These are phyloP conservation scores for Tinea trinotella DNA, from an alignment of 2,888 invertebrate species.

Conservation along the genomic window DNA sequence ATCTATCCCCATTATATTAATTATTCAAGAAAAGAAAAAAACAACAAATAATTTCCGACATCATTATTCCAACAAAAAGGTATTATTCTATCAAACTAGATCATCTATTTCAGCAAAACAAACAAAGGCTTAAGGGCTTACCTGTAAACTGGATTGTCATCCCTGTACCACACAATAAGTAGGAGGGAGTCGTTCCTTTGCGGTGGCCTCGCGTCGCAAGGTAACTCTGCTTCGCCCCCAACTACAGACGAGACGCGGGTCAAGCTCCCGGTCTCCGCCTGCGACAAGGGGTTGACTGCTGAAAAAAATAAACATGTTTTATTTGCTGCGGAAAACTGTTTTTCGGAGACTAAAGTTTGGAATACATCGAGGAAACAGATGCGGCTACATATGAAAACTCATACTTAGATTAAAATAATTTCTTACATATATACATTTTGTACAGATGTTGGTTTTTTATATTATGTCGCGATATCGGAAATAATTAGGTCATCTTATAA, in stretches of 20 bases:
- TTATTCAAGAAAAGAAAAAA: too few species aligned
- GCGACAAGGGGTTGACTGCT: constrained; percentile 41
- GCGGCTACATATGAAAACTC: too few species aligned
- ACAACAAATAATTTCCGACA: not conserved
- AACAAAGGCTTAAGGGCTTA: constrained; percentile 37
- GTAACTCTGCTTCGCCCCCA: constrained; percentile 83
- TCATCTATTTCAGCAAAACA: not conserved
- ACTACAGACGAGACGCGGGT: constrained; percentile 79
- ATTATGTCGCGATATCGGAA: too few species aligned
- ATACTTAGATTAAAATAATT: too few species aligned
- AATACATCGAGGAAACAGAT: not conserved
- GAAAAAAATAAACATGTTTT: constrained; percentile 17
- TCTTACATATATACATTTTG: too few species aligned
- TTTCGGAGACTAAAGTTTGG: not conserved
- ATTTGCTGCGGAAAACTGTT: constrained; percentile 6
- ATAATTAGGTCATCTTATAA: too few species aligned
- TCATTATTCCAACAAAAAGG: not conserved
- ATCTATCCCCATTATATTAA: too few species aligned
- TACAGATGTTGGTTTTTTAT: too few species aligned
- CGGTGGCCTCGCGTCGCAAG: constrained; percentile 88
- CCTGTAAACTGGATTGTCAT: constrained; percentile 93
- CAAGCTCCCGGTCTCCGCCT: constrained; percentile 62
- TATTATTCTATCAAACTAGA: not conserved
- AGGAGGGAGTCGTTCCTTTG: constrained; percentile 85
- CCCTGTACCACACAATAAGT: constrained; percentile 92